Base-by-base conservation (phyloP, 2,113 vertebrate genomes). In the Marcusenius ussheri region DNA sequence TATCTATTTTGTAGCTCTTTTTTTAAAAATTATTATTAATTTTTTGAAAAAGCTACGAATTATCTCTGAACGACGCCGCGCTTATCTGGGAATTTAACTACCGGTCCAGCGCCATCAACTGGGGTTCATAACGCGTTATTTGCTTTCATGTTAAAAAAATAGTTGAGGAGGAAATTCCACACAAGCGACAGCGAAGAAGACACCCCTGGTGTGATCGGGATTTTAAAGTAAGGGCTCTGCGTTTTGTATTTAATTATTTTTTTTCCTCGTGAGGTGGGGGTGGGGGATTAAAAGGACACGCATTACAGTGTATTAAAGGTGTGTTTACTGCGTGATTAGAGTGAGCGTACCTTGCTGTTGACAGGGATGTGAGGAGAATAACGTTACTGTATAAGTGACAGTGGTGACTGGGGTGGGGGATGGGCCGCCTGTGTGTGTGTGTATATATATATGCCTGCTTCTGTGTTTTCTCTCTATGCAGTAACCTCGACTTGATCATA, bases 91-190 rank as follows among this genome's bases (percentile, higher is more conserved):
- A 89, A 62, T 90, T 84, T 89, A 91, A 90, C 83, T 90, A 45
- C 87, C 91, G 49, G 58, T 62, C 51, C 50, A 80, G 21, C 62
- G 56, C 46, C 77, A 84, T 89, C 89, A 42, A n/a, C 49, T 51
- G 85, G 77, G 90, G 90, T 56, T 74, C 86, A 91, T 66, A 87
- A 88, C 88, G 89, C 88, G n/a, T 49, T 70, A 85, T 85, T 87
- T 86, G 83, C 88, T 35, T 87, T 89, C 89, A 84, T 83, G 90
- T 89, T 85, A 21, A 35, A 91, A 90, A 91, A 80, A 80, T 42
- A 86, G 88, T 83, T 58, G 88, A 90, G 91, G 90, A 91, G 88
- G 91, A 91, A 88, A 86, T 91, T 89, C 89, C 91, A 86, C 89
- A 66, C 89, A 74, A 58, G 77, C 89, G 53, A 53, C 24, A 47